Conservation (phyloP, 92 coral and sea anemone genomes). For the Heliopora coerulea region DNA sequence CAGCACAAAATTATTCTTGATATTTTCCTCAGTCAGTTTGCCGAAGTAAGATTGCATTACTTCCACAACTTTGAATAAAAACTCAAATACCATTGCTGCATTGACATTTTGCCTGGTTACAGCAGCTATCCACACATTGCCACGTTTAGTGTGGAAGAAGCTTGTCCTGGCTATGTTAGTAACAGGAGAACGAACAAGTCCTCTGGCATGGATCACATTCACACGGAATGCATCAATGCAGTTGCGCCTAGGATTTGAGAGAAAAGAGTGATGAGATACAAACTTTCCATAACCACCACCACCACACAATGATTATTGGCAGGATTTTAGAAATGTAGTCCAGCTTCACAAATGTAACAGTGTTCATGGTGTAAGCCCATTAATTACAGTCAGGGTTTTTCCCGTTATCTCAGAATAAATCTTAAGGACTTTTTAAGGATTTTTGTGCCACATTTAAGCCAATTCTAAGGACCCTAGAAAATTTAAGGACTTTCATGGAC, state of each 20-base stretch:
- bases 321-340: too few relatives aligned
- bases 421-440: too few relatives aligned
- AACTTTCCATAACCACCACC: too few relatives aligned
- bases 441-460: too few relatives aligned
- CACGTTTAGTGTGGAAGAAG: slow-evolving; percentile 96
- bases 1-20: slow-evolving; percentile 98
- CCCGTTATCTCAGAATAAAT: too few relatives aligned
- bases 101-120: slow-evolving; percentile 97
- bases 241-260: slow-evolving; percentile 69
- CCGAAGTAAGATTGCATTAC: slow-evolving; percentile 98
- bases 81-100: slow-evolving; percentile 99
- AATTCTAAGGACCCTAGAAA: too few relatives aligned
- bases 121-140: slow-evolving; percentile 99
- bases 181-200: slow-evolving; percentile 96
- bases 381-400: too few relatives aligned
- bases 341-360: too few relatives aligned
- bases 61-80: slow-evolving; percentile 89
- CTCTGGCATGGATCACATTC: slow-evolving; percentile 98
- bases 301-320: too few relatives aligned
- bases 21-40: slow-evolving; percentile 95
- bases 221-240: slow-evolving; percentile 99
- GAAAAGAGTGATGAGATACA: too few relatives aligned
- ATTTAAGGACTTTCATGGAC: too few relatives aligned
- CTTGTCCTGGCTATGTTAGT: slow-evolving; percentile 99
- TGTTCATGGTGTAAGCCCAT: too few relatives aligned